Conservation (phyloP, 2,797 vertebrate genomes). For the Amblyraja radiata region DNA sequence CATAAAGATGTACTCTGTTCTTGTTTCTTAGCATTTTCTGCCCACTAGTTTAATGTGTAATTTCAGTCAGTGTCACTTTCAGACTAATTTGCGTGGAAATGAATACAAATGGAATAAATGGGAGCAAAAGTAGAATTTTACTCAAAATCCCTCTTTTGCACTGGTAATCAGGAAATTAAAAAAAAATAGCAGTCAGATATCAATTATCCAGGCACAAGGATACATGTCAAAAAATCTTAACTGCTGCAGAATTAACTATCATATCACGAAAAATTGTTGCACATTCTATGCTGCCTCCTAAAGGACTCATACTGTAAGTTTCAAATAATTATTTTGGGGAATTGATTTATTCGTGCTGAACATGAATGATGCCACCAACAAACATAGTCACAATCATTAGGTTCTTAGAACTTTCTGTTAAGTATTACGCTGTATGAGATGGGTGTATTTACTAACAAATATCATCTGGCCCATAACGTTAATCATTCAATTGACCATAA, state of each 20-base stretch:
- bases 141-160: neutral
- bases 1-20: neutral
- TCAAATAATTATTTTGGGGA: neutral
- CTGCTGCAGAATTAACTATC: neutral
- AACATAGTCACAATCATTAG: neutral
- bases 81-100: neutral
- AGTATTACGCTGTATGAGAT: too few species aligned
- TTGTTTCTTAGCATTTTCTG: neutral
- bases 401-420: neutral
- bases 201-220: neutral
- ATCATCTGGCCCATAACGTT: neutral
- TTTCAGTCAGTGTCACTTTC: neutral
- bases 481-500: neutral
- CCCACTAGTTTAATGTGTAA: neutral
- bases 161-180: neutral
- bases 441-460: neutral
- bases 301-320: neutral
- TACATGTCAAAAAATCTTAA: neutral
- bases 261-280: neutral
- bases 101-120: neutral
- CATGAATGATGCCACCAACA: neutral
- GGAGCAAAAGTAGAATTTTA: neutral
- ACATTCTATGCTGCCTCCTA: neutral
- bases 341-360: neutral
- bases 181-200: neutral